Evolutionary conservation across 2,113 vertebrate species (phyloP), one percentile per base, ranked within the genome.

Genomic region (Paralichthys olivaceus): DNA sequence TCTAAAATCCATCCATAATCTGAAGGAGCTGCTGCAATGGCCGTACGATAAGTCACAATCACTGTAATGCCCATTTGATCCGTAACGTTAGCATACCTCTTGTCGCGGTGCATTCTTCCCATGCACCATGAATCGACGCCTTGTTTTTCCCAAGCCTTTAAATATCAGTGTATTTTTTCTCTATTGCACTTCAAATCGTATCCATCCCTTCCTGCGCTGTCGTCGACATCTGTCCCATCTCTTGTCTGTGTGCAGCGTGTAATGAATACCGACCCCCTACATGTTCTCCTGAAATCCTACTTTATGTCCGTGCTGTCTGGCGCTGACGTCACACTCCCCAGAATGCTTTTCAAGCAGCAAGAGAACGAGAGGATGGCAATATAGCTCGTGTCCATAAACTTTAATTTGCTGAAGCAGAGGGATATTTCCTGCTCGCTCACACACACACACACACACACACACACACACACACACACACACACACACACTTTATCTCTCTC

Each of bases 221-320:
- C 86, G 58, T 89, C 75, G 3, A 86, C 81, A 86, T 84, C 84
- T 83, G 84, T 84, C 81, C 82, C 74, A 68, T 89, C 80, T 82
- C 84, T 60, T 55, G 53, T 77, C 37, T 69, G 75, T 79, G 77
- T 77, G 84, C 75, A 68, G 57, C 43, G 20, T 71, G 81, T 87
- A 88, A 88, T 87, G 69, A 84, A 89, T 47, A 75, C 70, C 54
- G 37, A 20, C 77, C 79, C 75, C 84, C 67, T 32, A 37, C 81
- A 77, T 55, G 70, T 55, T 55, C 15, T 67, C 40, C 75, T 58
- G 28, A 89, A 84, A 83, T 80, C 60, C 69, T 49, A 55, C 22
- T 86, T 92, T 71, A 90, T 90, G 85, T 89, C 72, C 70, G 2
- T 9, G 13, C 72, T 81, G 81, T 84, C 79, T 73, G 67, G 13